Conservation (phyloP, 2,888 invertebrate genomes). For the Lasioglossum pauxillum region DNA sequence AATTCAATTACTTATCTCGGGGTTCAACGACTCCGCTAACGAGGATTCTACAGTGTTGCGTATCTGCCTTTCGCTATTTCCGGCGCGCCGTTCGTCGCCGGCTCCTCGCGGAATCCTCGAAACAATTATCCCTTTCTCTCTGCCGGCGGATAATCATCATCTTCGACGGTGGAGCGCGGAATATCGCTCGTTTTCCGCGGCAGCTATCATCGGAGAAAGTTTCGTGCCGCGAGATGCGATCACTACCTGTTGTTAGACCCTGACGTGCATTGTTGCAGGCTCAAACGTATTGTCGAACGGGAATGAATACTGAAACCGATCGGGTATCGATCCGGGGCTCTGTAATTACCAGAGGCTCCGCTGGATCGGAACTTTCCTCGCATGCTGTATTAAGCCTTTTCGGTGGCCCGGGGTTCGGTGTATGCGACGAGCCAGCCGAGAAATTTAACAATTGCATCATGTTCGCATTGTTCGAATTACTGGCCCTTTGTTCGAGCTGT, state of each 20-base stretch:
- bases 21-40: neutral
- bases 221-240: neutral
- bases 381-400: neutral
- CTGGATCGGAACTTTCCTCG: neutral
- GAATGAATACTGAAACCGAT: neutral
- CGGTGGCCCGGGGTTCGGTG: neutral
- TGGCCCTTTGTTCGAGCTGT: neutral
- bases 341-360: neutral
- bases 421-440: neutral
- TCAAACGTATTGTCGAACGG: neutral
- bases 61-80: neutral
- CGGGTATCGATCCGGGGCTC: constrained; percentile 11
- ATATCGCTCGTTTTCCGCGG: neutral
- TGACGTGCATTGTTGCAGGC: neutral
- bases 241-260: neutral
- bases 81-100: neutral
- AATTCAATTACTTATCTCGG: neutral
- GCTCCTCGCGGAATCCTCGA: neutral
- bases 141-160: neutral
- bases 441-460: neutral
- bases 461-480: neutral
- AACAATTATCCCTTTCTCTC: constrained; percentile 5
- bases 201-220: constrained; percentile 3
- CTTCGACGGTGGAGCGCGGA: neutral
- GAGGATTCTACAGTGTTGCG: neutral